Conservation (phyloP, 2,888 invertebrate species). For the Sinohyriopsis cumingii region DNA sequence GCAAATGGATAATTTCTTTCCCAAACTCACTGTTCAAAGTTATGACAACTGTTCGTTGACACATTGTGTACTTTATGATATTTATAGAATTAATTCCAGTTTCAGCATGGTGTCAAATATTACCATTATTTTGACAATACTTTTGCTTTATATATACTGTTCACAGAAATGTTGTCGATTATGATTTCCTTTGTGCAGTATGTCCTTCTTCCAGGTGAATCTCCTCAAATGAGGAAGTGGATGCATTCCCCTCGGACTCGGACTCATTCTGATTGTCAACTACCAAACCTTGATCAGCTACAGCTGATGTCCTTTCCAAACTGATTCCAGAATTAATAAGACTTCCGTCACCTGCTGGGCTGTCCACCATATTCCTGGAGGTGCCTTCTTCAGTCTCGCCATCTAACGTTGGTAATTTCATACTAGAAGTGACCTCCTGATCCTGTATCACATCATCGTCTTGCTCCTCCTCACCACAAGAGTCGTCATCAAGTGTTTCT, state of each 20-base stretch:
- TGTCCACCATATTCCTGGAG: conserved; percentile 7
- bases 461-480: neutral
- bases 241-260: conserved; percentile 37
- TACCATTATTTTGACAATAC: too few species aligned
- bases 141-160: too few species aligned
- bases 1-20: too few species aligned
- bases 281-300: conserved; percentile 21
- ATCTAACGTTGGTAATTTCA: neutral
- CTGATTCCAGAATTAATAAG: conserved; percentile 40
- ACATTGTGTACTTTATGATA: too few species aligned
- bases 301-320: conserved; percentile 38
- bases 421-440: conserved; percentile 6
- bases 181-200: too few species aligned
- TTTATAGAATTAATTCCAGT: too few species aligned
- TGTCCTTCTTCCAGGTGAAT: conserved; percentile 19
- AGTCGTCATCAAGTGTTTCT: conserved; percentile 22
- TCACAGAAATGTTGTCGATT: too few species aligned
- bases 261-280: conserved; percentile 10
- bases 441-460: conserved; percentile 11
- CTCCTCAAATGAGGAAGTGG: conserved; percentile 50
- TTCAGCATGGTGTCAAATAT: too few species aligned
- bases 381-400: conserved; percentile 9
- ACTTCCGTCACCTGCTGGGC: conserved; percentile 7
- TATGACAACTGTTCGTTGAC: too few species aligned
- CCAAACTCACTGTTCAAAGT: too few species aligned